Base-by-base conservation (phyloP, 2,888 invertebrate species). In the Coelinius sp. region DNA sequence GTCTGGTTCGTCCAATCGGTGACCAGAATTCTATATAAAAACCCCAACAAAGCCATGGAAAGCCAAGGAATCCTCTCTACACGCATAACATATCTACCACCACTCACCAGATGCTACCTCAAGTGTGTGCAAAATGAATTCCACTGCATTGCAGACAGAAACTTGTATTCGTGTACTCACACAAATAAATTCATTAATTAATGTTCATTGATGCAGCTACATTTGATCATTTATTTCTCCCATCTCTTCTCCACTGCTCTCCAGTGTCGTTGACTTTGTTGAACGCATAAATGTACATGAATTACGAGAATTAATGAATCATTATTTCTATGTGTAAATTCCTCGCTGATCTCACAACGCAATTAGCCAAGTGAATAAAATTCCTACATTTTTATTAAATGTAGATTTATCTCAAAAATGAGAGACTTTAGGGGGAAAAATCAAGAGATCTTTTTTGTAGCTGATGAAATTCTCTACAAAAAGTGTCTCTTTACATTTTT, bases 291-390 rank as follows among this genome's bases (percentile, higher is more conserved):
- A 24, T 22, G 27, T 22, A 56, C 12, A 24, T 12, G 12, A 56
- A 35, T 35, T 1, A 6, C 35, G 35, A 35, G 35, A 7, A 75
- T 76, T 74, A 76, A 77, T 79, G 80, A 82, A 82, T 82, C 77
- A 80, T 72, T 73, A 80, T 80, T 73, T 77, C 71, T 7, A 46
- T 5, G 46, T 46, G 20, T 14, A 74, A 27, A 38, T 44, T 44
- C 22, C n/a, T 41, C 24, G 35, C 7, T 6, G 10, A 35, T 35
- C 8, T n/a, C n/a, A n/a, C n/a, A n/a, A n/a, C n/a, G n/a, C n/a
- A n/a, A n/a, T n/a, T n/a, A n/a, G n/a, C n/a, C n/a, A n/a, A n/a
- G n/a, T n/a, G n/a, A n/a, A n/a, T n/a, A n/a, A n/a, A n/a, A n/a
- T n/a, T n/a, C n/a, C n/a, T n/a, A n/a, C n/a, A n/a, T n/a, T n/a